phyloP scores from a whole-genome alignment of 2,888 invertebrate species.

The Epistrophella euchroma region DNA sequence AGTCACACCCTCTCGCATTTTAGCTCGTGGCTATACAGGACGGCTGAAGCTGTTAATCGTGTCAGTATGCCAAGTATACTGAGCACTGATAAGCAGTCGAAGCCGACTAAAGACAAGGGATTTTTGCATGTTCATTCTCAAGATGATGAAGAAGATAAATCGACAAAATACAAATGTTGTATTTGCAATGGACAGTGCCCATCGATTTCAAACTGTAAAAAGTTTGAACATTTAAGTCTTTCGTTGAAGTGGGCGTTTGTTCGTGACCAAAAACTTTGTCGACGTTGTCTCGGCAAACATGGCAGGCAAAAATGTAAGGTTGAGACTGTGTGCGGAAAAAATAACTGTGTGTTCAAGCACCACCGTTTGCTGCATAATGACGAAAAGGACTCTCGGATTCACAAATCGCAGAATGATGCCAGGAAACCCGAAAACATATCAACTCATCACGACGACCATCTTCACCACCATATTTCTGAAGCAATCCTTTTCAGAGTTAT shows the following conservation, averaged over 20 bases:
- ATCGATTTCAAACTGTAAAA: no score
- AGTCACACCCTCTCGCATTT: conserved; percentile 25
- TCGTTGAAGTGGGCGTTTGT: no score
- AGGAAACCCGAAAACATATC: not conserved
- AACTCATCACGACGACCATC: not conserved
- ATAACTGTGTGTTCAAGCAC: no score
- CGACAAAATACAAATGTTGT: no score
- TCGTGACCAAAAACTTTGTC: no score
- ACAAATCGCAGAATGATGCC: not conserved
- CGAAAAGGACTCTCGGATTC: not conserved
- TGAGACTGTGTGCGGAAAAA: no score
- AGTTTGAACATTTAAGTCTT: no score
- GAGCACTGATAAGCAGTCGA: not conserved
- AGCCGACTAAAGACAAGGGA: not conserved
- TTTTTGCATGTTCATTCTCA: conserved; percentile 4
- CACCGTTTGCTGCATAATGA: not conserved
- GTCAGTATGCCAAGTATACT: not conserved
- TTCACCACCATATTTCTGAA: conserved; percentile 2
- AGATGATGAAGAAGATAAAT: not conserved
- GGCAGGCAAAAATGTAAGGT: no score
- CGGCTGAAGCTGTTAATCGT: conserved; percentile 62
- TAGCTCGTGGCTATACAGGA: conserved; percentile 63
- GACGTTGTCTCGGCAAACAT: no score
- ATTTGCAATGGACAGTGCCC: no score
- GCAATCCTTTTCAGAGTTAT: conserved; percentile 5